These are phyloP conservation scores for Upupa epops DNA, from an alignment of 2,113 vertebrate genomes.

Conservation along the genomic window DNA sequence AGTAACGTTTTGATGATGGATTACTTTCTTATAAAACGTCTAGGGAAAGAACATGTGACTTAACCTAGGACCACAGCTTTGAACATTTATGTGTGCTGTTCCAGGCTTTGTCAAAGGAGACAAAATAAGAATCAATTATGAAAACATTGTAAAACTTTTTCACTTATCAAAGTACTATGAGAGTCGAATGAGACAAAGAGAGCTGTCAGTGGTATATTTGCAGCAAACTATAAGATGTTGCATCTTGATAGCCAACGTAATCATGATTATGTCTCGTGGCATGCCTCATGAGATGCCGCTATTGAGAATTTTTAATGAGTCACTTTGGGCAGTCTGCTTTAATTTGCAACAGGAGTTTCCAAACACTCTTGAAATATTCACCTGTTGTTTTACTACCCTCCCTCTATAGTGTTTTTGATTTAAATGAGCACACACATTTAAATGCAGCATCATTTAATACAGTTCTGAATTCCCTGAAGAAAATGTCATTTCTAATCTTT, in stretches of 20 bases:
- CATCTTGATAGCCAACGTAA: background rate
- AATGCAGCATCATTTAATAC: background rate
- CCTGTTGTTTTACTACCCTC: background rate
- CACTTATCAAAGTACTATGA: constrained; percentile 34
- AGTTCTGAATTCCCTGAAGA: background rate
- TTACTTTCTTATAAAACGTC: constrained; percentile 17
- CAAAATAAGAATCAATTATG: constrained; percentile 5
- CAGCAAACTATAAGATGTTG: background rate
- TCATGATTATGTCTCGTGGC: background rate
- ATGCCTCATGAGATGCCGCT: constrained; percentile 17
- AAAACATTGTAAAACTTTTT: constrained; percentile 29
- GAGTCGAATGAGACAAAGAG: background rate
- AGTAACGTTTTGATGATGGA: constrained; percentile 19
- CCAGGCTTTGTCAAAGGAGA: constrained; percentile 14
- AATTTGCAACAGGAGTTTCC: constrained; percentile 41
- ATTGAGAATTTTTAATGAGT: constrained; percentile 49
- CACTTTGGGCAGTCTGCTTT: constrained; percentile 55
- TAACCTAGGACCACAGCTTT: background rate
- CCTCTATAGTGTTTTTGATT: background rate
- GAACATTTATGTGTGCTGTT: background rate
- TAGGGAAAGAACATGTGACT: constrained; percentile 8
- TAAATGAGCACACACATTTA: constrained; percentile 35
- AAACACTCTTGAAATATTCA: constrained; percentile 14
- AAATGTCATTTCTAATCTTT: background rate
- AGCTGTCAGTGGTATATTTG: constrained; percentile 1